Percentiles rank a stretch among this genome's conserved stretches.
phyloP scores from a whole-genome alignment of 2,888 invertebrate genomes.

The Perizoma affinitatum region DNA sequence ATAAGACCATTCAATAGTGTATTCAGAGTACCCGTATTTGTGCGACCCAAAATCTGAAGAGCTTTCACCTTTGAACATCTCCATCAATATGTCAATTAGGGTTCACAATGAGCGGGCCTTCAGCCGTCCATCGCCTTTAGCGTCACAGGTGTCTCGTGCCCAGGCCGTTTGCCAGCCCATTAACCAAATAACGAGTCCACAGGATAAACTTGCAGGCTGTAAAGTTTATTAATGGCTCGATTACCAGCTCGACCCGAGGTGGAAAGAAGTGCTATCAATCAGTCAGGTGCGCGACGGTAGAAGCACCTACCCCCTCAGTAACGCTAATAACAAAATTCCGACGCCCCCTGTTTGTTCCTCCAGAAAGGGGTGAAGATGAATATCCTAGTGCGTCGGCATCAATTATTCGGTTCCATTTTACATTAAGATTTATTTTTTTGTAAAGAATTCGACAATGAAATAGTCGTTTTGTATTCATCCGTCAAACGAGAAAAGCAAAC shows the following conservation, averaged over 20 bases:
- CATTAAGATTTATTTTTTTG: conserved; percentile 39
- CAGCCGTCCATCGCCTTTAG: conserved; percentile 46
- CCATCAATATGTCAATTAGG: conserved; percentile 74
- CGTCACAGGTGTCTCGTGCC: conserved; percentile 68
- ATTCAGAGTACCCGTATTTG: conserved; percentile 34
- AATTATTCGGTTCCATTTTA: conserved; percentile 56
- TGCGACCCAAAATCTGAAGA: conserved; percentile 39
- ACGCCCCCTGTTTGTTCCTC: conserved; percentile 78
- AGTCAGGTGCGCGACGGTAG: conserved; percentile 81
- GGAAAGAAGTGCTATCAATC: conserved; percentile 84
- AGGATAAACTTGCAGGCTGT: conserved; percentile 82
- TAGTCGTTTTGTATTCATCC: conserved; percentile 29
- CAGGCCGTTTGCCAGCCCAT: conserved; percentile 78
- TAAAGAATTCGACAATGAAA: conserved; percentile 36
- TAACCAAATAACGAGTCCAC: conserved; percentile 82
- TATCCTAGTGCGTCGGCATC: conserved; percentile 64
- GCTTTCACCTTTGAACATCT: conserved; percentile 52
- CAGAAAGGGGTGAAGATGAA: conserved; percentile 81
- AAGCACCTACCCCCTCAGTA: conserved; percentile 74
- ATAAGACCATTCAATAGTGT: conserved; percentile 32
- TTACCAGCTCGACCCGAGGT: conserved; percentile 84
- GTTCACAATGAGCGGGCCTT: conserved; percentile 60
- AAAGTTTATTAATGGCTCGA: conserved; percentile 85
- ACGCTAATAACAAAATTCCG: conserved; percentile 84
- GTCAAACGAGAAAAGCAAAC: conserved; percentile 30